Percentiles rank a stretch among this genome's conserved stretches.
Conservation (phyloP, 2,888 invertebrate genomes). For the Rhopalosiphum nymphaeae region DNA sequence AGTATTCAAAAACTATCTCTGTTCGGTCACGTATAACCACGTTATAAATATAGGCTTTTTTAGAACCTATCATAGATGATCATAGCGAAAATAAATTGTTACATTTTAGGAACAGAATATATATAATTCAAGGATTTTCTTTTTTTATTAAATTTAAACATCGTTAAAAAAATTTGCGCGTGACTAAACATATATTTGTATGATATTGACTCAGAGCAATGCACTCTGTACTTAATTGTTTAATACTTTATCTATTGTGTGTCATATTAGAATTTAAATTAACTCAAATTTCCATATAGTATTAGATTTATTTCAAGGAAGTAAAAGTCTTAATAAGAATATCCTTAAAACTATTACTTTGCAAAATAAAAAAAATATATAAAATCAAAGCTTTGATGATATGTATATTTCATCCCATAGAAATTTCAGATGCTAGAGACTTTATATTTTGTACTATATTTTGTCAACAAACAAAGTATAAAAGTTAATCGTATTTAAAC, state of each 20-base stretch:
- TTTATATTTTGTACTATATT: background rate
- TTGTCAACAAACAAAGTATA: background rate
- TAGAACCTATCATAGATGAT: background rate
- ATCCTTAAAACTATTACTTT: background rate
- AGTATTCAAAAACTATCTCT: background rate
- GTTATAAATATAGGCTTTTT: background rate
- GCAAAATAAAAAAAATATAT: background rate
- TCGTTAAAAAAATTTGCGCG: conserved; percentile 19
- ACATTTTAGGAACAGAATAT: background rate
- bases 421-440: background rate
- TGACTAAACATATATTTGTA: conserved; percentile 39
- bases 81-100: background rate
- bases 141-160: conserved; percentile 38
- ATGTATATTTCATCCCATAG: background rate
- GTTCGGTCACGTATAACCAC: background rate
- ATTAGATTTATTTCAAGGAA: conserved; percentile 5
- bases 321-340: background rate
- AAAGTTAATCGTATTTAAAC: background rate
- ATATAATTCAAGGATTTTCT: conserved; percentile 4
- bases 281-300: background rate
- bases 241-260: background rate
- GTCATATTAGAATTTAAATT: background rate
- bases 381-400: background rate
- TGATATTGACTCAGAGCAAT: conserved; percentile 36
- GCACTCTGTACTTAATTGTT: background rate